Percentiles rank a stretch among this genome's conserved stretches.
Conservation (phyloP, 2,113 vertebrate genomes). For the Chloroceryle aenea region DNA sequence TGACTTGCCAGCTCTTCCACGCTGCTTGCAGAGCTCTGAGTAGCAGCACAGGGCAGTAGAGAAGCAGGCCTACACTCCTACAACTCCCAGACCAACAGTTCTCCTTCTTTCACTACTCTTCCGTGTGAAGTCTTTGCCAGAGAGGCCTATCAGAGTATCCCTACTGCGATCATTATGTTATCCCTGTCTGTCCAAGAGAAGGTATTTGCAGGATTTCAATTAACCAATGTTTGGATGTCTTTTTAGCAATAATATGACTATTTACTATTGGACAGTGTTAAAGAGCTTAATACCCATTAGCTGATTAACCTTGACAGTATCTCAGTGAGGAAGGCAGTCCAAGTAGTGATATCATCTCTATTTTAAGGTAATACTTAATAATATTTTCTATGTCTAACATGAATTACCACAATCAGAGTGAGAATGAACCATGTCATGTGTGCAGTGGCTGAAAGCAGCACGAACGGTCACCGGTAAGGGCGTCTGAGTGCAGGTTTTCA, state of each 20-base stretch:
- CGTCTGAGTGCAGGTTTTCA: neutral
- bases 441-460: neutral
- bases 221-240: neutral
- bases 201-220: neutral
- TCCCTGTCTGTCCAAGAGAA: neutral
- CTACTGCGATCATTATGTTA: too few species aligned
- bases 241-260: neutral
- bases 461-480: neutral
- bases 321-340: neutral
- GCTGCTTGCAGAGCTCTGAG: rapidly evolving
- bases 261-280: neutral
- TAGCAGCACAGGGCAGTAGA: neutral
- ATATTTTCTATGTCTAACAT: neutral
- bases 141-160: neutral
- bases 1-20: neutral
- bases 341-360: neutral
- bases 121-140: neutral
- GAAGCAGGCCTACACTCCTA: neutral
- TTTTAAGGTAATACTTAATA: neutral
- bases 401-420: neutral
- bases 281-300: neutral
- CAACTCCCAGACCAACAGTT: neutral
- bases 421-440: neutral
- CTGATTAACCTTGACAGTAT: neutral
- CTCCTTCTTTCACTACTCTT: neutral